phyloP scores from a whole-genome alignment of 2,113 vertebrate species.

The Talpa occidentalis region DNA sequence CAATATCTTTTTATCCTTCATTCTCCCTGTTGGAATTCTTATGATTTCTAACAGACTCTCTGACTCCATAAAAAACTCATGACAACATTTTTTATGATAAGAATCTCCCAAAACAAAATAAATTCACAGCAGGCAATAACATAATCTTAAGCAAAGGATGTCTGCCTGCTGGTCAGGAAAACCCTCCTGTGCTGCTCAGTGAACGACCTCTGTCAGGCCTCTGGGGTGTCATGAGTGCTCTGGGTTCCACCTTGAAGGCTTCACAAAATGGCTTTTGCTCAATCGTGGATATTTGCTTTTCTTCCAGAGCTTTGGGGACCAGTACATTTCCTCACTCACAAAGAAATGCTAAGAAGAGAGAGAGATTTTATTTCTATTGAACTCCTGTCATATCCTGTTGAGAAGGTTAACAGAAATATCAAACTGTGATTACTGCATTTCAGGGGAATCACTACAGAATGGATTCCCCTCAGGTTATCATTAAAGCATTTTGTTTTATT shows the following conservation, averaged over 20 bases:
- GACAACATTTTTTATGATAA: background rate
- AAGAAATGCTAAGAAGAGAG: conserved; percentile 54
- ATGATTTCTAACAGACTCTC: background rate
- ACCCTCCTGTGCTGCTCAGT: background rate
- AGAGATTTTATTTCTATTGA: conserved; percentile 73
- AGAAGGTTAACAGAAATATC: conserved; percentile 73
- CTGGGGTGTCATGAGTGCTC: background rate
- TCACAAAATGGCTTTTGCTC: conserved; percentile 53
- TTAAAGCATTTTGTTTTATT: background rate
- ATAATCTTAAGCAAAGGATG: background rate
- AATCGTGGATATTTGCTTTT: conserved; percentile 57
- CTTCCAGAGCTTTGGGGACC: conserved; percentile 32
- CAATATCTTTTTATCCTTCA: background rate
- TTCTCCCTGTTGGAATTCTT: background rate
- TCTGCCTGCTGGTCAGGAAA: background rate
- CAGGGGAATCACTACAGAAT: conserved; percentile 9
- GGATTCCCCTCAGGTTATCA: conserved; percentile 30
- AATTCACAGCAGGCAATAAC: background rate
- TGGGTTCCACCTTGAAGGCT: background rate
- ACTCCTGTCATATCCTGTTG: conserved; percentile 56
- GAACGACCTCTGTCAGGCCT: background rate
- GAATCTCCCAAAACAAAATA: background rate
- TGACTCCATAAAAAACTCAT: background rate
- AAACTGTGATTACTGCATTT: conserved; percentile 53
- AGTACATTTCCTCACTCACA: conserved; percentile 36